These are phyloP conservation scores for Hapalemur alaotrensis DNA, from an alignment of 2,797 vertebrate genomes.

Conservation along the genomic window DNA sequence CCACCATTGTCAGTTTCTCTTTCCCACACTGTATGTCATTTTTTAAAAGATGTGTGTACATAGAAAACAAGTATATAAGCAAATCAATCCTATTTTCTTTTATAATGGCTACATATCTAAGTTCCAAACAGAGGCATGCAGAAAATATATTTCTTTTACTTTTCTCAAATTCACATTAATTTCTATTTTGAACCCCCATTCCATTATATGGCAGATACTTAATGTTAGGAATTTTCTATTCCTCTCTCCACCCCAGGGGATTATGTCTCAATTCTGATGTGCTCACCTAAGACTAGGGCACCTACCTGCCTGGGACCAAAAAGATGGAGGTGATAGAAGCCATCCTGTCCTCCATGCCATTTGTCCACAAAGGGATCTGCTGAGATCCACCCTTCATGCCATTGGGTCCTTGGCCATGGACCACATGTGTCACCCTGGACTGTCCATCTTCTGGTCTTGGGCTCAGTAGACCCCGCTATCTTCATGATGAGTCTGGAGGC, in stretches of 20 bases:
- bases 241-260: neutral
- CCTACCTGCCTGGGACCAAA: neutral
- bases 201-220: neutral
- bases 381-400: neutral
- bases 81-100: neutral
- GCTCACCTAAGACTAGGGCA: neutral
- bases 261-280: neutral
- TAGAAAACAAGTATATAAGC: neutral
- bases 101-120: neutral
- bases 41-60: neutral
- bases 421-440: neutral
- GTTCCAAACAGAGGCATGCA: neutral
- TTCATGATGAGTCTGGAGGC: neutral
- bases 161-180: slow-evolving; percentile 4
- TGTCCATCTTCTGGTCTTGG: neutral
- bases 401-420: neutral
- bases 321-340: neutral
- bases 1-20: neutral
- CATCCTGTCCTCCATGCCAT: neutral
- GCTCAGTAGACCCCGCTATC: neutral
- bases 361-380: neutral
- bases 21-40: neutral
- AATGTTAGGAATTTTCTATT: neutral
- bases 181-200: neutral
- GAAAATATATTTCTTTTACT: slow-evolving; percentile 29